Conservation (phyloP, 2,113 vertebrate species). For the Psettodes erumei region DNA sequence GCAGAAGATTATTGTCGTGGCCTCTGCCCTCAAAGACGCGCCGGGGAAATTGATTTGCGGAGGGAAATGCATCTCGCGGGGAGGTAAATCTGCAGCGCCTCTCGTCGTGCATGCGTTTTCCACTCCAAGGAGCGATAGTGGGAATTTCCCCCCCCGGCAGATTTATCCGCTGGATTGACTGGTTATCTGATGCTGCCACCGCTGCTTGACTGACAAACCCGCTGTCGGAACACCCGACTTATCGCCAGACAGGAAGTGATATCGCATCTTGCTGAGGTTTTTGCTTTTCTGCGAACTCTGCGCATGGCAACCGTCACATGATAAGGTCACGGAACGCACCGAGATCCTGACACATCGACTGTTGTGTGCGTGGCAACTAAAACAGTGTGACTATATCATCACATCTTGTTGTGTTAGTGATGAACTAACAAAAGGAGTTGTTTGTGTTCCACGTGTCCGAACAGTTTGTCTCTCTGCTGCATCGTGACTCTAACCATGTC, state of each 20-base stretch:
- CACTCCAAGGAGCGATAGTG: conserved; percentile 8
- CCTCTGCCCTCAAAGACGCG: conserved; percentile 41
- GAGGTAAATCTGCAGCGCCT: conserved; percentile 18
- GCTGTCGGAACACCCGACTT: background rate
- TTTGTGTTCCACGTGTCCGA: too few species aligned
- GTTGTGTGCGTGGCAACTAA: too few species aligned
- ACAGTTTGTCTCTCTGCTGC: too few species aligned
- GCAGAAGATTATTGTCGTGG: conserved; percentile 35
- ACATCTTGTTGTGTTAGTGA: too few species aligned
- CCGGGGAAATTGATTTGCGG: conserved; percentile 54
- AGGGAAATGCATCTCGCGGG: conserved; percentile 32
- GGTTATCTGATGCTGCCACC: background rate
- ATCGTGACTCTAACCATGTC: too few species aligned
- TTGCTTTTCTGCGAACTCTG: background rate
- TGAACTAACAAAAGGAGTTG: too few species aligned
- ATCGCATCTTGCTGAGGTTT: background rate
- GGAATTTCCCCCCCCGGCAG: conserved; percentile 3
- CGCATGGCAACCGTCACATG: background rate
- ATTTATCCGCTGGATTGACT: conserved; percentile 3
- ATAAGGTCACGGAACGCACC: too few species aligned
- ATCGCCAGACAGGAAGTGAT: background rate
- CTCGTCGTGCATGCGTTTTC: background rate
- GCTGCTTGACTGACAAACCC: conserved; percentile 12
- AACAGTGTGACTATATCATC: too few species aligned
- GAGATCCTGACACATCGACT: too few species aligned